These are phyloP conservation scores for Drosophila murphyi DNA, from an alignment of 1,140 invertebrate genomes.

Conservation along the genomic window DNA sequence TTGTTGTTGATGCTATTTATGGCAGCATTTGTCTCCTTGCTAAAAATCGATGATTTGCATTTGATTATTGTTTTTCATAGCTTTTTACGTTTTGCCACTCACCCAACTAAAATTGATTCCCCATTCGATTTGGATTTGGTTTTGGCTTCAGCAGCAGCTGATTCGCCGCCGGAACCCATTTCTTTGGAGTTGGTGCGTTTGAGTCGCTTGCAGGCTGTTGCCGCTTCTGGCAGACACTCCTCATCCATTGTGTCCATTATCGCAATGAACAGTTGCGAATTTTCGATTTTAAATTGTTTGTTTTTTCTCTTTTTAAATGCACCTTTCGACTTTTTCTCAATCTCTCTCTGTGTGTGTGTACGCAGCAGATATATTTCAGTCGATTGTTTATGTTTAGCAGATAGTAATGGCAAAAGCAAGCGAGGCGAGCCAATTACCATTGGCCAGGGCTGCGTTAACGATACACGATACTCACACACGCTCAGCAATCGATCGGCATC, in stretches of 20 bases:
- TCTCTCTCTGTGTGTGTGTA: conserved; percentile 6
- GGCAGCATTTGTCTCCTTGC: conserved; percentile 9
- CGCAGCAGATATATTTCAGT: conserved; percentile 42
- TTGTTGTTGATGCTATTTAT: conserved; percentile 24
- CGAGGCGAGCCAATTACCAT: neutral
- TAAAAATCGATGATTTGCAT: conserved; percentile 30
- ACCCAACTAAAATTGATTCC: conserved; percentile 12
- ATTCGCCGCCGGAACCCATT: neutral
- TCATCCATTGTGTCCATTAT: conserved; percentile 49
- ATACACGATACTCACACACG: neutral
- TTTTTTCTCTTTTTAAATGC: neutral
- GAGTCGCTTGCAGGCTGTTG: conserved; percentile 53
- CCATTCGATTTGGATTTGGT: neutral
- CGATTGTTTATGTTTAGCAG: conserved; percentile 60
- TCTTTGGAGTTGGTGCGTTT: conserved; percentile 40
- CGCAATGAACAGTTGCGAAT: neutral
- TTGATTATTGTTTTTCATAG: neutral
- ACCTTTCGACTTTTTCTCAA: conserved; percentile 5
- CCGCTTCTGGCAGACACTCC: conserved; percentile 12
- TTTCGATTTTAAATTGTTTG: neutral
- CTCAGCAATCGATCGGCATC: conserved; percentile 10
- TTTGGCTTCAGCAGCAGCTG: neutral
- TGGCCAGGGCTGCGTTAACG: neutral
- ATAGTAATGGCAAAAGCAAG: conserved; percentile 17
- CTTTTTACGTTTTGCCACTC: neutral